Evolutionary conservation across 2,113 vertebrate species (phyloP).

Genomic region (Crotophaga sulcirostris): DNA sequence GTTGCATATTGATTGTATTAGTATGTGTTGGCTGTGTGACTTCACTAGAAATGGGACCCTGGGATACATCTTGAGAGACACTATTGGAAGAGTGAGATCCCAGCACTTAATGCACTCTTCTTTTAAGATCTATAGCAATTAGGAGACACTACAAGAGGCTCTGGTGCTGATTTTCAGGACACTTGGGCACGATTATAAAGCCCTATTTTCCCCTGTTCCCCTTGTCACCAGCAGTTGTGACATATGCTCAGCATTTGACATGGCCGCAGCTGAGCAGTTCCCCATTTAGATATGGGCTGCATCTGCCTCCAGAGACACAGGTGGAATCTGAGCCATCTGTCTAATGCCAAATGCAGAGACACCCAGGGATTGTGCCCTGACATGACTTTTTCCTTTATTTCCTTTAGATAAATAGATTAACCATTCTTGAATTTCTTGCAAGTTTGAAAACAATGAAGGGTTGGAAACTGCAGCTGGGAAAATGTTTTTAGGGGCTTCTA

Average conservation of each 20-base stretch:
- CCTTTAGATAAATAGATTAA: conserved; percentile 17
- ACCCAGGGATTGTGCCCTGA: not conserved
- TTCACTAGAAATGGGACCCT: not conserved
- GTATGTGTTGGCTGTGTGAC: not conserved
- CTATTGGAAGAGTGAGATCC: not conserved
- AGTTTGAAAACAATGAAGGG: conserved; percentile 9
- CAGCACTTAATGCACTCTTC: not conserved
- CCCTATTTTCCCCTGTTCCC: not conserved
- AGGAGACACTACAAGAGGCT: not conserved
- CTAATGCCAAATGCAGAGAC: conserved; percentile 29
- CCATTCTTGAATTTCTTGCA: conserved; percentile 11
- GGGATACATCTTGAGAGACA: not conserved
- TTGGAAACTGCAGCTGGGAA: not conserved
- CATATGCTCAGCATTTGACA: conserved; percentile 55
- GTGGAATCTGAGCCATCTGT: conserved; percentile 61
- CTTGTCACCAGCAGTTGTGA: not conserved
- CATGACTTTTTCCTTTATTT: conserved; percentile 32
- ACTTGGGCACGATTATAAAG: not conserved
- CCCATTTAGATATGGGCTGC: conserved; percentile 7
- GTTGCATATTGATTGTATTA: not conserved
- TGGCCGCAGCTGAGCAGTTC: not conserved
- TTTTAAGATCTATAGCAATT: not conserved
- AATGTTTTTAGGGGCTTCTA: not conserved
- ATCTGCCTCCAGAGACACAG: conserved; percentile 59
- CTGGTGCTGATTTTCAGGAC: not conserved